A percentile compares a stretch with the other conserved stretches of the same genome.
phyloP scores from a whole-genome alignment of 2,113 vertebrate species.

The Alligator mississippiensis region DNA sequence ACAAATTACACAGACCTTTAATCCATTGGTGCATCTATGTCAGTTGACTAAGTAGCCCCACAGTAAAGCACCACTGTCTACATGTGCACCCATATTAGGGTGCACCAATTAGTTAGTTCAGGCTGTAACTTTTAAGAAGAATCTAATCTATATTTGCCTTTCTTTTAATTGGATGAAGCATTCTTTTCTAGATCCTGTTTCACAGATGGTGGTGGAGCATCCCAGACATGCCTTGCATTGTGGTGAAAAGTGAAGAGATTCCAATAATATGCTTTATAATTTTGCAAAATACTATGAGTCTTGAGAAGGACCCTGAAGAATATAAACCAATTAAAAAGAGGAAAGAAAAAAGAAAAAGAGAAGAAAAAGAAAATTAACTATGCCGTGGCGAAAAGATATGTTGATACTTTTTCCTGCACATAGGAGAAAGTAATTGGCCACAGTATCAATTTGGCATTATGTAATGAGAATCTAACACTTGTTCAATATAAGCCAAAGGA shows the following conservation, averaged over 20 bases:
- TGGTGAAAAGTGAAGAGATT: background rate
- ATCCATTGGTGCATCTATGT: too few relatives aligned
- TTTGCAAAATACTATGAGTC: background rate
- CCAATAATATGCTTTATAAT: background rate
- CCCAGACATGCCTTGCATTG: background rate
- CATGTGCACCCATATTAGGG: too few relatives aligned
- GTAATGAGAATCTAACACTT: background rate
- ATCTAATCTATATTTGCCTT: too few relatives aligned
- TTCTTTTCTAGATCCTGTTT: too few relatives aligned
- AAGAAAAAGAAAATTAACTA: background rate
- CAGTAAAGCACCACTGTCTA: too few relatives aligned
- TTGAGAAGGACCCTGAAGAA: background rate
- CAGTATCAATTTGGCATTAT: background rate
- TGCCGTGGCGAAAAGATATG: background rate
- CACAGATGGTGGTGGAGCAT: background rate
- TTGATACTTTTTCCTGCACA: too few relatives aligned
- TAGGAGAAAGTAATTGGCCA: background rate
- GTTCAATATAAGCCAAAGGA: background rate
- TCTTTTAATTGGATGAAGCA: too few relatives aligned
- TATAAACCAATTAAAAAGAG: background rate
- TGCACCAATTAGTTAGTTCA: too few relatives aligned
- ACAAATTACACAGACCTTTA: too few relatives aligned
- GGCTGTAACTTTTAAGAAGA: too few relatives aligned
- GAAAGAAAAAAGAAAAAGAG: background rate
- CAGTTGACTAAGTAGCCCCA: too few relatives aligned